phyloP scores from a whole-genome alignment of 92 coral and sea anemone species.

The Isaurus tuberculatus region DNA sequence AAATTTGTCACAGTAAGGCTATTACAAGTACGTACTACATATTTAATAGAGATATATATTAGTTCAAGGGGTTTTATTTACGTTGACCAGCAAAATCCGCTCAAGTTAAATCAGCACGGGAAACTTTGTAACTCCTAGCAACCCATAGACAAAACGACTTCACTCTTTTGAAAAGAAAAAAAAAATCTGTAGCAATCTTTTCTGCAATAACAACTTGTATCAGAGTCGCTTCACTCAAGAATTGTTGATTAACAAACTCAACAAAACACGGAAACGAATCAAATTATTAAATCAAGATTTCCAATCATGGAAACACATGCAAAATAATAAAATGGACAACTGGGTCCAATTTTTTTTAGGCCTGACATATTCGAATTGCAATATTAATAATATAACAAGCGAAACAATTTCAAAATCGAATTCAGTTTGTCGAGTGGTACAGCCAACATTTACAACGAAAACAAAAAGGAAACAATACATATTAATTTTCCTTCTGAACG shows the following conservation, averaged over 20 bases:
- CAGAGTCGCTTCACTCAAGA: neutral
- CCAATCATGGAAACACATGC: neutral
- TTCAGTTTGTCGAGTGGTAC: neutral
- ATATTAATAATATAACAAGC: neutral
- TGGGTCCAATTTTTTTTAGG: neutral
- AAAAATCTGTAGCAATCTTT: neutral
- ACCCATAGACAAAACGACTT: conserved; percentile 1
- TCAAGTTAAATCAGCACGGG: neutral
- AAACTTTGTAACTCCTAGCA: conserved; percentile 20
- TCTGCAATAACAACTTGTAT: neutral
- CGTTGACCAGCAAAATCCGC: conserved; percentile 5
- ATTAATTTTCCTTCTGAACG: conserved; percentile 31
- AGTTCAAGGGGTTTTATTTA: conserved; percentile 24
- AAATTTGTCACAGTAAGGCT: conserved; percentile 13
- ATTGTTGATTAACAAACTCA: neutral
- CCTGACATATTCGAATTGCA: neutral
- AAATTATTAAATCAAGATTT: neutral
- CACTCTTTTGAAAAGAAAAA: neutral
- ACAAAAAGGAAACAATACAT: conserved; percentile 28
- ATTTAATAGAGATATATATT: neutral
- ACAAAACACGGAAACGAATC: neutral
- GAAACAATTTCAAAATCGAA: conserved; percentile 2
- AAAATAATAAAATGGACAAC: neutral
- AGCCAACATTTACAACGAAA: conserved; percentile 12
- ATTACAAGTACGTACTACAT: neutral